Evolutionary conservation across 1,140 invertebrate species (phyloP), one percentile per base, ranked within the genome.

Genomic region (Drosophila nannoptera): DNA sequence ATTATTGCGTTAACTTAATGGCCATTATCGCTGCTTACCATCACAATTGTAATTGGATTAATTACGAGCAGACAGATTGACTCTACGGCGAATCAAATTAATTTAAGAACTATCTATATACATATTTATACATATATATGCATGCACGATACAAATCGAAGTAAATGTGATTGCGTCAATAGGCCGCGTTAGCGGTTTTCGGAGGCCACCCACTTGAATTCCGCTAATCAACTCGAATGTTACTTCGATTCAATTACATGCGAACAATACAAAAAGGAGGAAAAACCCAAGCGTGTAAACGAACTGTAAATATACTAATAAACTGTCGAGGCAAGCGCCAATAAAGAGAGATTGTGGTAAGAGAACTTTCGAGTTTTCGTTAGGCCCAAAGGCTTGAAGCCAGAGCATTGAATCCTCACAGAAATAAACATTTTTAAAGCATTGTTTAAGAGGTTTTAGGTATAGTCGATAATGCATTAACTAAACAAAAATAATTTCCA

Each of bases 171-270:
- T 66, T 58, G 61, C 22, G 7, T 33, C 52, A 58, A 69, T 43
- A 32, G 16, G 42, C 38, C 40, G 12, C 31, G 43, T 56, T 56
- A 12, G 5, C 14, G 29, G 43, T 12, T 35, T 53, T 71, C 65
- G 67, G 71, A 77, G 77, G 77, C 77, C 78, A 65, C 70, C 77
- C 69, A 81, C 77, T 81, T 75, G 52, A 83, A 78, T 78, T 78
- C 74, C 67, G 60, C 12, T 22, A 58, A 49, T 65, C 42, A 65
- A 58, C 12, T 65, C 68, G 55, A 70, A 59, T 70, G 63, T 58
- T 59, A 40, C 7, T 59, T 46, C 53, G 54, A 70, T 66, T 70
- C 35, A 56, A 60, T 56, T 58, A 65, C 12, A 45, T 64, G 61
- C 46, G 58, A 52, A 58, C 46, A 69, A 58, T 58, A 43, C 31